These are phyloP conservation scores for Poeciliopsis presidionis DNA, from an alignment of 2,797 vertebrate species.

Conservation along the genomic window DNA sequence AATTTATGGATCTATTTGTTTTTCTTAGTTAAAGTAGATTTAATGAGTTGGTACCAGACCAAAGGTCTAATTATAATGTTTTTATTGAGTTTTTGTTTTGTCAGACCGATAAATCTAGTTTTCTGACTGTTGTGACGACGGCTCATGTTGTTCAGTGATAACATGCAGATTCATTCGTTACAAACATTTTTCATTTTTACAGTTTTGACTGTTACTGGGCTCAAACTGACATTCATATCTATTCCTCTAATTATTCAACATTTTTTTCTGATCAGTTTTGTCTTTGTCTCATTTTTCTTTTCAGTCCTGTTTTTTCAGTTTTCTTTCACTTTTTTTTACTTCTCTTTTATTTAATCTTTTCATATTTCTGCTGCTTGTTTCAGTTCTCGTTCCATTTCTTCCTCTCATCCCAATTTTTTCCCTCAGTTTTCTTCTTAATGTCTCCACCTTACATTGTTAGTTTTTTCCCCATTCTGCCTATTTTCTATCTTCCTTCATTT, in stretches of 20 bases:
- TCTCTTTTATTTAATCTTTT: not conserved
- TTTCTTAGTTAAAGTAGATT: not conserved
- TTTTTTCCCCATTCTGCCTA: not conserved
- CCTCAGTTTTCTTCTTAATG: not conserved
- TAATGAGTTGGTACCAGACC: not conserved
- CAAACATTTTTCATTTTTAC: not conserved
- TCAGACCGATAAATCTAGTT: not conserved
- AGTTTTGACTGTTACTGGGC: not conserved
- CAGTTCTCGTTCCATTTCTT: not conserved
- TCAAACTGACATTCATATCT: not conserved
- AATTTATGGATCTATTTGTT: not conserved
- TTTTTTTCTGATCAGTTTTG: not conserved
- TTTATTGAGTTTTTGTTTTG: not conserved
- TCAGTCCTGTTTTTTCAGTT: not conserved
- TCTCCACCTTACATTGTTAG: no score
- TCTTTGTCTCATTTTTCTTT: not conserved
- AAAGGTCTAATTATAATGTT: not conserved
- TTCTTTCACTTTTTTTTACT: not conserved
- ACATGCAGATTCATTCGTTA: not conserved
- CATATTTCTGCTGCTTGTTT: not conserved
- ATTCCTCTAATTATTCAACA: not conserved
- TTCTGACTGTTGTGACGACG: not conserved
- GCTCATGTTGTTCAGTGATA: not conserved
- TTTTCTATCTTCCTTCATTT: fast-evolving
- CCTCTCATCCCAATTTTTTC: not conserved